Percentiles rank a stretch among this genome's conserved stretches.
These are phyloP conservation scores for Geophilus truncorum DNA, from an alignment of 2,888 invertebrate genomes.

Conservation along the genomic window DNA sequence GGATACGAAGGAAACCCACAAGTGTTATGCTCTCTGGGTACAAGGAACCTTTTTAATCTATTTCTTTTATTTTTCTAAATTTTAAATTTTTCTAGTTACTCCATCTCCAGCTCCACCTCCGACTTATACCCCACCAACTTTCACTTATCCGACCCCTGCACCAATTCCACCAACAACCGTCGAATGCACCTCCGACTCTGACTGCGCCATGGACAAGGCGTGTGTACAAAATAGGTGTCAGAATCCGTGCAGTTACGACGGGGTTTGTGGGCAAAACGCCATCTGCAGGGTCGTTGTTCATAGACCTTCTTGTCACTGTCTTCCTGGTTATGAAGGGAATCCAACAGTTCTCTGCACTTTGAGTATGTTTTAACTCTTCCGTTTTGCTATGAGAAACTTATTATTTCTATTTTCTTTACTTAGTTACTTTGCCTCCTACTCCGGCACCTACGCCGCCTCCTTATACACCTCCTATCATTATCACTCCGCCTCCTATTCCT, in stretches of 20 bases:
- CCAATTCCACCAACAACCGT: conserved; percentile 48
- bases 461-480: not conserved
- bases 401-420: not conserved
- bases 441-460: conserved; percentile 25
- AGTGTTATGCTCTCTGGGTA: conserved; percentile 57
- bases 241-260: conserved; percentile 41
- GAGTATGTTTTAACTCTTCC: not conserved
- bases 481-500: conserved; percentile 28
- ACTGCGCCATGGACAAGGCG: conserved; percentile 75
- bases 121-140: conserved; percentile 47
- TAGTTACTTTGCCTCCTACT: not conserved
- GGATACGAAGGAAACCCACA: conserved; percentile 74
- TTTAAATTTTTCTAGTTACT: not conserved
- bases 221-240: conserved; percentile 51
- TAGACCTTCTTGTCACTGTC: conserved; percentile 71
- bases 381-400: too few relatives aligned
- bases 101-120: not conserved
- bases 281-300: conserved; percentile 69
- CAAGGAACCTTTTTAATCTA: not conserved
- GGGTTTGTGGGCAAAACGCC: conserved; percentile 64
- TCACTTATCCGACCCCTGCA: conserved; percentile 24
- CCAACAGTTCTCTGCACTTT: conserved; percentile 49
- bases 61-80: not conserved
- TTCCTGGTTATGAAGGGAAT: conserved; percentile 64
- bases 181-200: conserved; percentile 74